A percentile compares a stretch with the other conserved stretches of the same genome.
Conservation (phyloP, 1,140 invertebrate genomes). For the Phymorhynchus buccinoides region DNA sequence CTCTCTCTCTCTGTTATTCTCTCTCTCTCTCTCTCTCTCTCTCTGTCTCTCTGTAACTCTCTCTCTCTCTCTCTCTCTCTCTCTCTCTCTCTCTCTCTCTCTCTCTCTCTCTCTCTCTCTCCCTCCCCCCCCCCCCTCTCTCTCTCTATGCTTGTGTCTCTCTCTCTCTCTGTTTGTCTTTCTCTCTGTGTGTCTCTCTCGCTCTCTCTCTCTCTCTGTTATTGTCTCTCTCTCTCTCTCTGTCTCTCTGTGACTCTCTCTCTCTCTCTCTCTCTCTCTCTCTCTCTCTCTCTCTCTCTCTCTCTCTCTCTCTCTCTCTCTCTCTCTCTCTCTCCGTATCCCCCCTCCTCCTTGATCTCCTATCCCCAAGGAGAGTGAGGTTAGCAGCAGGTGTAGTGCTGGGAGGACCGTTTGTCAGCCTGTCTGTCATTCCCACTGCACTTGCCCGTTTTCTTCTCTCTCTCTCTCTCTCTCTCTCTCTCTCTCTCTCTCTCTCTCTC, state of each 20-base stretch:
- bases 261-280: too few species aligned
- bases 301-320: too few species aligned
- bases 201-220: too few species aligned
- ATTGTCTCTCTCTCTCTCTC: slow-evolving; percentile 23
- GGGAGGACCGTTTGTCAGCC: background rate
- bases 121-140: too few species aligned
- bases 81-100: too few species aligned
- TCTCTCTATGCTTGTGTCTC: too few species aligned
- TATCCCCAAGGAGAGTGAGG: background rate
- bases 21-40: background rate
- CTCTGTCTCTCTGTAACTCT: too few species aligned
- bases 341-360: background rate
- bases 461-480: background rate
- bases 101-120: too few species aligned
- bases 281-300: too few species aligned
- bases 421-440: background rate
- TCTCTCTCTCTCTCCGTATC: background rate
- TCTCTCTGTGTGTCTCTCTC: too few species aligned
- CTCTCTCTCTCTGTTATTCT: too few species aligned
- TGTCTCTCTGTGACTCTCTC: background rate
- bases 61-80: background rate
- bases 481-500: background rate
- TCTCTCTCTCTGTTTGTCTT: background rate
- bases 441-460: background rate
- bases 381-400: too few species aligned